phyloP scores from a whole-genome alignment of 1,140 invertebrate genomes.

The Lepidurus apus region DNA sequence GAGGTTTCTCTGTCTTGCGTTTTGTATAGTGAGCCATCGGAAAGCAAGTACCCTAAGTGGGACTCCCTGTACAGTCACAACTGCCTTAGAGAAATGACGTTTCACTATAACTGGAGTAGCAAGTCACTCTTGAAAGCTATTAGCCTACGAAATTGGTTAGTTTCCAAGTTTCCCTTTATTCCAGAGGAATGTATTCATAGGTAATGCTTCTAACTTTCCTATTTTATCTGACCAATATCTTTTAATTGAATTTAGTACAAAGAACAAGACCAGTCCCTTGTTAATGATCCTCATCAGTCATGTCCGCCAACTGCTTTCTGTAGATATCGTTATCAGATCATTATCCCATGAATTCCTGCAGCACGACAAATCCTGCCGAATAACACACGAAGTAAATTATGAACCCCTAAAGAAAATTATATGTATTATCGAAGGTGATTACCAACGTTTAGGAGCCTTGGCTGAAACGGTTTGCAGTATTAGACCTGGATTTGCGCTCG shows the following conservation, averaged over 20 bases:
- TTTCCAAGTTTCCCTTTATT: constrained; percentile 16
- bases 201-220: background rate
- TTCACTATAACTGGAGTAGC: background rate
- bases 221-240: background rate
- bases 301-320: background rate
- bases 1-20: background rate
- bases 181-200: background rate
- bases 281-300: constrained; percentile 16
- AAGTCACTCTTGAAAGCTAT: background rate
- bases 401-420: too few species aligned
- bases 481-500: background rate
- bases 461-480: background rate
- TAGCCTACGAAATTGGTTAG: background rate
- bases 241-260: constrained; percentile 11
- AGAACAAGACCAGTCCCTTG: background rate
- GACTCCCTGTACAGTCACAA: background rate
- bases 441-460: background rate
- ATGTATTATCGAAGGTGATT: background rate
- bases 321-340: constrained; percentile 3
- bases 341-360: constrained; percentile 29
- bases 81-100: background rate
- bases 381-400: background rate
- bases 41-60: background rate
- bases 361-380: constrained; percentile 20
- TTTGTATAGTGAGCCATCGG: background rate